Evolutionary conservation across 92 coral and sea anemone species (phyloP), one percentile per base, ranked within the genome.

Genomic region (Ricordea florida): DNA sequence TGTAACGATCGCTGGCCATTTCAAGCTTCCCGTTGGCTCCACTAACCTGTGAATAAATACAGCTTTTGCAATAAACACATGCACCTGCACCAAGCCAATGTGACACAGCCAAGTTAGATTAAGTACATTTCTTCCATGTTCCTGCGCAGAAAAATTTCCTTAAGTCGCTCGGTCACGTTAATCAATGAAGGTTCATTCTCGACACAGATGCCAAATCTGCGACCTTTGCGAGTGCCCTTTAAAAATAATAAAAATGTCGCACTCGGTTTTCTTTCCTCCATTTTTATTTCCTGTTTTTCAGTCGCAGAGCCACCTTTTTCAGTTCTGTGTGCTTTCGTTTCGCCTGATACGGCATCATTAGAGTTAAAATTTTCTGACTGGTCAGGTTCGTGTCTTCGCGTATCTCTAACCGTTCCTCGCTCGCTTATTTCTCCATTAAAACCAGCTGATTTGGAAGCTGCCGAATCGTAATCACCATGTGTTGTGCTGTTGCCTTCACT

Each of bases 51-150:
- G 42, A 70, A 40, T 53, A 70, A 70, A 70, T 27, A 55, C 52
- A 70, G 53, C 30, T 37, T 70, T 53, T 36, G 30, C 30, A 28
- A n/a, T n/a, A n/a, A n/a, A 36, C 5, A 44, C 46, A 38, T 20
- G n/a, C 80, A 73, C 80, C 80, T 73, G 80, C 57, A 48, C 48
- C 41, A 25, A 15, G 11, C 21, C 6, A 70, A 55, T 24, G 22
- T 43, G 50, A 57, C 46, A 61, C 26, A 34, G 46, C 6, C 5
- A 11, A 32, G 31, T 69, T 76, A 91, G 37, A 91, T 91, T 31
- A 91, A 81, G 85, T 91, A 91, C 97, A 91, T 91, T 53, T 91
- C 97, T 74, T 91, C 97, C 97, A 91, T 91, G 44, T 91, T 91
- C 55, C 90, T 75, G 18, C 97, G 79, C 7, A 91, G 72, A 40